Evolutionary conservation across 2,888 invertebrate genomes (phyloP).

Genomic region (Drosophila paucipuncta): DNA sequence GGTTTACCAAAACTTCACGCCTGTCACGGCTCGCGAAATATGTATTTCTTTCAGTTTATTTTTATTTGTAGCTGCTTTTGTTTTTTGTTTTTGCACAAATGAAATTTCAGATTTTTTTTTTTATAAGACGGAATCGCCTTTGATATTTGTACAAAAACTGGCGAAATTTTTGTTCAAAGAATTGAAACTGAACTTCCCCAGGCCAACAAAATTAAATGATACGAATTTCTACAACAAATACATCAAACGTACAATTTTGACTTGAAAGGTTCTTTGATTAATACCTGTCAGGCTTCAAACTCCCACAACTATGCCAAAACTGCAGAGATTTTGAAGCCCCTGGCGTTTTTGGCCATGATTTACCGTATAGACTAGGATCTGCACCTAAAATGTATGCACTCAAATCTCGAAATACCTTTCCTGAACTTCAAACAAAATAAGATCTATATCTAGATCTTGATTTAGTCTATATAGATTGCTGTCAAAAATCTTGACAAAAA

Average conservation of each 20-base stretch:
- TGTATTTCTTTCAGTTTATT: conserved; percentile 36
- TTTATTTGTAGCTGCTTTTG: conserved; percentile 20
- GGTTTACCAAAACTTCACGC: conserved; percentile 74
- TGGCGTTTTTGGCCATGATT: not conserved
- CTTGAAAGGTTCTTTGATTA: not conserved
- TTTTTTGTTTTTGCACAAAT: conserved; percentile 11
- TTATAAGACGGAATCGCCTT: conserved; percentile 33
- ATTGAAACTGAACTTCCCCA: not conserved
- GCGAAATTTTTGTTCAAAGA: conserved; percentile 37
- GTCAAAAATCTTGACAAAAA: not conserved
- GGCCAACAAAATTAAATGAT: not conserved
- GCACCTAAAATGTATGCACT: not conserved
- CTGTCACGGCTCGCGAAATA: conserved; percentile 61
- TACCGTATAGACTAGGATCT: not conserved
- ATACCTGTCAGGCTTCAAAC: not conserved
- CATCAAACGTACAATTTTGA: not conserved
- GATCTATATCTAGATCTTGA: not conserved
- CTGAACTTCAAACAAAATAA: not conserved
- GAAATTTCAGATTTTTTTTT: conserved; percentile 34
- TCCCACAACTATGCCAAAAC: conserved; percentile 25
- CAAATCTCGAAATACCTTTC: not conserved
- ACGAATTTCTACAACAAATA: not conserved
- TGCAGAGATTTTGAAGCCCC: not conserved
- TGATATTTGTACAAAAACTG: conserved; percentile 21
- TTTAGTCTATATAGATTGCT: not conserved